Evolutionary conservation across 2,113 vertebrate genomes (phyloP).

Genomic region (Solenodon paradoxus): DNA sequence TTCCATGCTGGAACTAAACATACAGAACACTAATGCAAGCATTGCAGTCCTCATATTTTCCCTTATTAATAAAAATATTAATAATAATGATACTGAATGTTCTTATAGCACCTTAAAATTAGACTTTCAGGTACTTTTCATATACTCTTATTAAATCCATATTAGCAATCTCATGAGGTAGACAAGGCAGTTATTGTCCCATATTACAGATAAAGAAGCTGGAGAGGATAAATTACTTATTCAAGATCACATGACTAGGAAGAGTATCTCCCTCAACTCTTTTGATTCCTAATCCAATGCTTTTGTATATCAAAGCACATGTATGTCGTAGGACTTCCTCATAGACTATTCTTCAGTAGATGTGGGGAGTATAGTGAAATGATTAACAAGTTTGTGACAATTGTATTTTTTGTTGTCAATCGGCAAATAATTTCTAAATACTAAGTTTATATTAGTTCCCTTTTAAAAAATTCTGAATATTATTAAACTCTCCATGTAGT

Average conservation of each 20-base stretch:
- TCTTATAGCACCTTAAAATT: slow-evolving; percentile 51
- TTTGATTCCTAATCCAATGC: slow-evolving; percentile 14
- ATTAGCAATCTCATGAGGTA: neutral
- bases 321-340: neutral
- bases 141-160: slow-evolving; percentile 41
- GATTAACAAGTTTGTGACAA: neutral
- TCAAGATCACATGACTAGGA: slow-evolving; percentile 15
- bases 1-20: slow-evolving; percentile 72
- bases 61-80: slow-evolving; percentile 59
- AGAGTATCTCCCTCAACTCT: neutral
- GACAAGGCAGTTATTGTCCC: neutral
- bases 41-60: slow-evolving; percentile 69
- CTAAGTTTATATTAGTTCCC: slow-evolving; percentile 22
- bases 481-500: neutral
- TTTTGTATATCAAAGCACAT: slow-evolving; percentile 25
- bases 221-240: neutral
- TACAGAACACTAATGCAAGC: slow-evolving; percentile 72
- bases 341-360: neutral
- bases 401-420: slow-evolving; percentile 35
- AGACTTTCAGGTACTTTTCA: slow-evolving; percentile 38
- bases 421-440: slow-evolving; percentile 33
- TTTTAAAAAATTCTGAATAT: slow-evolving; percentile 49
- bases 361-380: neutral
- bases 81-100: slow-evolving; percentile 67
- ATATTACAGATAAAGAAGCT: neutral